A percentile compares a stretch with the other conserved stretches of the same genome.
These are phyloP conservation scores for Festucalex cinctus DNA, from an alignment of 2,113 vertebrate genomes.

Conservation along the genomic window DNA sequence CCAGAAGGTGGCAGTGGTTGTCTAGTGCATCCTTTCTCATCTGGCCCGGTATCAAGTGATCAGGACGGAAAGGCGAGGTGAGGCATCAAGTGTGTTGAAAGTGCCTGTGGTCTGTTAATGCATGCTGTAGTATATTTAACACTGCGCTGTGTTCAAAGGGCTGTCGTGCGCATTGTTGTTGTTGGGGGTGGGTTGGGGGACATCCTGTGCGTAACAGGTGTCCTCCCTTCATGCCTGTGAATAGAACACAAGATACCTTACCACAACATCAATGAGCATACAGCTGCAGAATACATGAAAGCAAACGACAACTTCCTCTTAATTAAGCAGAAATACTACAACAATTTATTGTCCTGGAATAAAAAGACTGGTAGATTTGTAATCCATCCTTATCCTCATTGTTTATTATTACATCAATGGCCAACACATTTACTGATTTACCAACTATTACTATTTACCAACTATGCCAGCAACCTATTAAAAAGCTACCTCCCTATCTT, in stretches of 20 bases:
- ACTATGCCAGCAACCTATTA: not conserved
- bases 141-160: slow-evolving; percentile 2
- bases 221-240: slow-evolving; percentile 2
- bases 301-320: no score
- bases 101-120: slow-evolving; percentile 41
- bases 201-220: slow-evolving; percentile 52
- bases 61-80: slow-evolving; percentile 7
- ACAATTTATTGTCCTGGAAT: no score
- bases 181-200: slow-evolving; percentile 18
- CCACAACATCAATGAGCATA: no score
- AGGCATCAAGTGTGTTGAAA: slow-evolving; percentile 22
- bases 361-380: no score
- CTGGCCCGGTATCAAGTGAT: slow-evolving; percentile 17
- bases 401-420: no score
- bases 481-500: not conserved
- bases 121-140: slow-evolving; percentile 49
- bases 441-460: not conserved
- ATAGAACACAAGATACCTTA: slow-evolving; percentile 1
- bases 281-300: no score
- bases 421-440: not conserved
- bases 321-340: no score
- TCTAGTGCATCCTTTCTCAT: slow-evolving; percentile 3
- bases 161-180: slow-evolving; percentile 31
- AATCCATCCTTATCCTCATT: no score
- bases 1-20: slow-evolving; percentile 60